These are phyloP conservation scores for Eurypyga helias DNA, from an alignment of 2,113 vertebrate species.

Conservation along the genomic window DNA sequence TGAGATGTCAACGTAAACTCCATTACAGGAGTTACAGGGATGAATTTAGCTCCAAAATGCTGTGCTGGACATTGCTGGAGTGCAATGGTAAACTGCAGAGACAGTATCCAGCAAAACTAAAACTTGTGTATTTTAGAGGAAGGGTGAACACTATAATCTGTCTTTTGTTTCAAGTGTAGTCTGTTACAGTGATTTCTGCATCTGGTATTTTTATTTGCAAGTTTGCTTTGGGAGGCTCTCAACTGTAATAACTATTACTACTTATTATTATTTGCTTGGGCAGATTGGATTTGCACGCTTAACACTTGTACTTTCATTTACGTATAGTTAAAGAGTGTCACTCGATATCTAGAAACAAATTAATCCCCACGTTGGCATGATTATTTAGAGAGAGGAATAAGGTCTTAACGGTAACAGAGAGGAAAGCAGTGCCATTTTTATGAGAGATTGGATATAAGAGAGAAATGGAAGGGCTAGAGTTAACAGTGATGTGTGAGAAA, in stretches of 20 bases:
- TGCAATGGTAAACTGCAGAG: background rate
- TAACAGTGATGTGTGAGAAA: background rate
- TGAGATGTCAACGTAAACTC: background rate
- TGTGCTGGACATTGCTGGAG: accelerated
- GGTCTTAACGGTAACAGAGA: background rate
- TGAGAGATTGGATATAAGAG: background rate
- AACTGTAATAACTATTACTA: background rate
- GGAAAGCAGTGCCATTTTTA: background rate
- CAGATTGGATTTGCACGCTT: background rate
- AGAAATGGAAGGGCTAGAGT: background rate
- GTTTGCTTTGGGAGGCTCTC: background rate
- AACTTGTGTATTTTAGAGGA: background rate
- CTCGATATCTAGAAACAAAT: background rate
- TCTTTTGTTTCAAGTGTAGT: background rate
- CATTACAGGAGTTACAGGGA: background rate
- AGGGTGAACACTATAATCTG: background rate
- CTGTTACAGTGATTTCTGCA: background rate
- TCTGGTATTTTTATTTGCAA: background rate
- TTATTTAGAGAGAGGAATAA: background rate
- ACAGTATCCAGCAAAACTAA: background rate
- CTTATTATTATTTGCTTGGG: background rate
- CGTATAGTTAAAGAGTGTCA: background rate
- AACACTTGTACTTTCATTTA: background rate
- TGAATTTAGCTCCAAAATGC: background rate
- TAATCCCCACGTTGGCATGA: background rate